Evolutionary conservation across 1,140 invertebrate species (phyloP), one percentile per base, ranked within the genome.

Genomic region (Dendroctonus ponderosae): DNA sequence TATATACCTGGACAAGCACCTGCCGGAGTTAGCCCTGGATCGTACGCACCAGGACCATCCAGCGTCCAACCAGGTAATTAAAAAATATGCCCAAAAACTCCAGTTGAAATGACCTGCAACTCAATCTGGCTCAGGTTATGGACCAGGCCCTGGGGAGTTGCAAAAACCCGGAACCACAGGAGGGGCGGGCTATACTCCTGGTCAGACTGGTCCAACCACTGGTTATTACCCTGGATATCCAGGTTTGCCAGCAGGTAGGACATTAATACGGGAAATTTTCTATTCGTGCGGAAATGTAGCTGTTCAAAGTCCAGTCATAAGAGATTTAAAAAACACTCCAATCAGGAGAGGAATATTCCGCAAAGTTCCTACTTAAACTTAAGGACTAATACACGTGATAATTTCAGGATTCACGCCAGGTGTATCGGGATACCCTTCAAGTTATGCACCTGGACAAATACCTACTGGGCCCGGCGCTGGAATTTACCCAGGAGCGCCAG

Each of bases 131-230:
- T 26, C 26, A 26, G 39, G 57, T 11, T 26, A 38, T 11, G 57
- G 39, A 38, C 38, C 14, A n/a, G 7, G n/a, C n/a, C 1, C 54
- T 42, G 66, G 59, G 14, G 66, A 59, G 8, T 48, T 51, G 42
- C 43, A 26, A 54, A 59, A 44, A 48, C 66, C 59, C 39, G 58
- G 50, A 14, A 53, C n/a, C 8, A 52, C 9, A 7, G 54, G 66
- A 37, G 7, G 37, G 12, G 15, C 51, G 9, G 48, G 40, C n/a
- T 14, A 12, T 6, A 14, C 50, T 41, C 40, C 37, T 42, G 39
- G 37, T 57, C 41, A 26, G 12, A 40, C 57, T 37, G 42, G 9
- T 51, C 26, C 26, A 26, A 26, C 26, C 26, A 26, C 26, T 26
- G 26, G 26, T 26, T 26, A 26, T 3, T 26, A 26, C 26, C 26